phyloP scores from a whole-genome alignment of 1,140 invertebrate genomes.

The Drosophila albomicans region DNA sequence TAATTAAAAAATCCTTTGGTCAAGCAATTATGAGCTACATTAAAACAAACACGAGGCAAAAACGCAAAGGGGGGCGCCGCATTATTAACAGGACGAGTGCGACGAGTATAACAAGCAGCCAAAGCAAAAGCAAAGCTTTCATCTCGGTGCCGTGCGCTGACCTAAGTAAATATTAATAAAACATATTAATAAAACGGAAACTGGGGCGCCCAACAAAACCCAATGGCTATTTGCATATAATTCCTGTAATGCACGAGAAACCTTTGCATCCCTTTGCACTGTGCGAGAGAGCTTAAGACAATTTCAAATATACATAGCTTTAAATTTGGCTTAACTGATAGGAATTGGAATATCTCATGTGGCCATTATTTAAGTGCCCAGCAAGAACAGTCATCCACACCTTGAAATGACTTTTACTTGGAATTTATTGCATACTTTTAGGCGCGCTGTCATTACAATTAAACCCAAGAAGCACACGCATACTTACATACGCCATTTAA shows the following conservation, averaged over 20 bases:
- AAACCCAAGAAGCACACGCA: conserved; percentile 43
- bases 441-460: conserved; percentile 80
- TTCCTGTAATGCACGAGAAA: conserved; percentile 72
- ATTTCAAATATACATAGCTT: conserved; percentile 66
- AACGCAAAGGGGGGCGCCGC: conserved; percentile 4
- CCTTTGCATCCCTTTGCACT: conserved; percentile 36
- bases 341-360: conserved; percentile 34
- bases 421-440: conserved; percentile 79
- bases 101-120: conserved; percentile 38
- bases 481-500: not conserved
- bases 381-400: conserved; percentile 27
- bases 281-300: conserved; percentile 45
- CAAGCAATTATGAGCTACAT: conserved; percentile 78
- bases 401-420: conserved; percentile 57
- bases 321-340: conserved; percentile 32
- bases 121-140: conserved; percentile 69
- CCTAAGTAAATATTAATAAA: conserved; percentile 85
- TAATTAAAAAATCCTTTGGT: conserved; percentile 84
- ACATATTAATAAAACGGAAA: conserved; percentile 79
- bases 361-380: conserved; percentile 52
- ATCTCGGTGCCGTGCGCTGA: conserved; percentile 63
- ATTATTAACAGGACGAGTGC: conserved; percentile 37
- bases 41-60: conserved; percentile 67
- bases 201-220: conserved; percentile 47
- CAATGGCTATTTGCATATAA: conserved; percentile 76